Evolutionary conservation across 2,888 invertebrate species (phyloP).

Genomic region (Rhodophaea formosa): DNA sequence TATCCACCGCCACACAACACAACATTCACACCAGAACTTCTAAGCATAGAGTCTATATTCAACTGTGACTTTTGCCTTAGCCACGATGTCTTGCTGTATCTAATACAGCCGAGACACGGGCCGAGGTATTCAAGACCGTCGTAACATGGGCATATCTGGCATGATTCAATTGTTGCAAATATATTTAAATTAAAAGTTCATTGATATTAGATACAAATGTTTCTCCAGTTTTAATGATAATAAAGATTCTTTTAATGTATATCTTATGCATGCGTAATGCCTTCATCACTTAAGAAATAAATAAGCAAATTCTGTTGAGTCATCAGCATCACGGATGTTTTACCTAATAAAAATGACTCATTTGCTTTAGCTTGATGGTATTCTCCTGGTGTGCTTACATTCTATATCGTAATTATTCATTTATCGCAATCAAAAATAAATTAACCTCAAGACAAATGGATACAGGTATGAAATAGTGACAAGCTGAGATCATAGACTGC

Average conservation of each 20-base stretch:
- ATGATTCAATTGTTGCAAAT: slow-evolving; percentile 48
- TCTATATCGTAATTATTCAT: slow-evolving; percentile 20
- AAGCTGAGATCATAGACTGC: slow-evolving; percentile 63
- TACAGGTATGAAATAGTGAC: slow-evolving; percentile 48
- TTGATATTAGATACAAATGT: no score
- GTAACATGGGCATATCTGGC: slow-evolving; percentile 45
- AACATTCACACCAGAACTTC: slow-evolving; percentile 56
- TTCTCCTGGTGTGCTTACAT: not conserved
- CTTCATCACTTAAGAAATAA: not conserved
- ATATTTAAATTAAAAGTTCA: no score
- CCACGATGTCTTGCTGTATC: slow-evolving; percentile 57
- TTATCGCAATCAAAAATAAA: slow-evolving; percentile 42
- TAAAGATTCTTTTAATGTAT: no score
- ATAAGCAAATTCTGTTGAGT: not conserved
- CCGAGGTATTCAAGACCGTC: slow-evolving; percentile 40
- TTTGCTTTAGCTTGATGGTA: not conserved
- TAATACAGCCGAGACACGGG: slow-evolving; percentile 46
- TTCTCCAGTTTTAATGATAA: no score
- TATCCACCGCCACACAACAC: slow-evolving; percentile 41
- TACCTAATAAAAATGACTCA: slow-evolving; percentile 15
- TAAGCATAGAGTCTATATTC: slow-evolving; percentile 66
- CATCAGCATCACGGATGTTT: slow-evolving; percentile 18
- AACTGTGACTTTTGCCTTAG: slow-evolving; percentile 38
- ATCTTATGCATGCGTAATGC: no score
- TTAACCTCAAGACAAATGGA: slow-evolving; percentile 37